Conservation (phyloP, 2,888 invertebrate genomes). For the Athrips mouffetella region DNA sequence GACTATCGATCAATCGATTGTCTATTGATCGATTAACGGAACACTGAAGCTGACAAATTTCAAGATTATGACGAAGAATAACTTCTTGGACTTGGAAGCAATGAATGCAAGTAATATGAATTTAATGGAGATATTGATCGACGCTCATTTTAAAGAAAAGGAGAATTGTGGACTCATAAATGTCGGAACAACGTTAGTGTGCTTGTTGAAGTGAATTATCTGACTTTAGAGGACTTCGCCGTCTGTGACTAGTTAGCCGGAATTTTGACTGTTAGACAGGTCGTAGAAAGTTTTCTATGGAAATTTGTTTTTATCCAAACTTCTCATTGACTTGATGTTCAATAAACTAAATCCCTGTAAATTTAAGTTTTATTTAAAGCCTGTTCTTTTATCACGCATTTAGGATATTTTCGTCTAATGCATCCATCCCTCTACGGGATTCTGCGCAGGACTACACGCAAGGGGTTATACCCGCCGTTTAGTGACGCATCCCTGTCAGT, state of each 20-base stretch:
- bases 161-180: too few relatives aligned
- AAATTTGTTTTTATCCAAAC: constrained; percentile 21
- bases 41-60: constrained; percentile 1
- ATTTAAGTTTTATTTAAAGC: constrained; percentile 5
- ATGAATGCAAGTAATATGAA: too few relatives aligned
- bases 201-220: background rate
- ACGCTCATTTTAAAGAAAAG: constrained; percentile 2
- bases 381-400: too few relatives aligned
- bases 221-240: background rate
- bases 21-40: constrained; percentile 23
- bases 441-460: too few relatives aligned
- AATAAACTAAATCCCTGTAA: constrained; percentile 45
- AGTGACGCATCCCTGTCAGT: too few relatives aligned
- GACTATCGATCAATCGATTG: constrained; percentile 14
- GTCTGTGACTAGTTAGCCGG: constrained; percentile 23
- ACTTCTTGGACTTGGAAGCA: too few relatives aligned
- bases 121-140: too few relatives aligned
- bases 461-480: too few relatives aligned
- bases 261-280: constrained; percentile 44
- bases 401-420: too few relatives aligned
- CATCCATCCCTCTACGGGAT: too few relatives aligned
- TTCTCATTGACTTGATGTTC: constrained; percentile 57
- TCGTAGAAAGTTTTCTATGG: constrained; percentile 39
- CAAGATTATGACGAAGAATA: constrained; percentile 3
- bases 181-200: too few relatives aligned